Conservation (phyloP, 2,888 invertebrate species). For the Teleogryllus oceanicus region DNA sequence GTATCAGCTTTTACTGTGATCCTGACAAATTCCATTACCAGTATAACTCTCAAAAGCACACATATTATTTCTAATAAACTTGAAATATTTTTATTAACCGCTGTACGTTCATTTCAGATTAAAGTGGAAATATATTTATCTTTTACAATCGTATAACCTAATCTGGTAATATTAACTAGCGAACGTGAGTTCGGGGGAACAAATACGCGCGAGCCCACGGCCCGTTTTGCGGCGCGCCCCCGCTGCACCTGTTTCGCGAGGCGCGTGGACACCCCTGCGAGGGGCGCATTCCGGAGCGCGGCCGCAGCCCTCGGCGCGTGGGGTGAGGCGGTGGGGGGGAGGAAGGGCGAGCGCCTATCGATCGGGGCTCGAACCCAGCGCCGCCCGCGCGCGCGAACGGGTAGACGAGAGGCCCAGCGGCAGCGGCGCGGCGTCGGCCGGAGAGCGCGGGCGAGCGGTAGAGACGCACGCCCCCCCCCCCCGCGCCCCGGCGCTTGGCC, state of each 20-base stretch:
- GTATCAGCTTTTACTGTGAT: too few species aligned
- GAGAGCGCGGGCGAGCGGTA: not conserved
- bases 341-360: not conserved
- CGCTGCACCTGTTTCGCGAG: not conserved
- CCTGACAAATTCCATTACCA: too few species aligned
- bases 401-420: not conserved
- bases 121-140: too few species aligned
- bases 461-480: not conserved
- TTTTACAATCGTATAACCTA: too few species aligned
- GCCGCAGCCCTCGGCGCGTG: not conserved
- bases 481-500: not conserved
- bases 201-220: too few species aligned
- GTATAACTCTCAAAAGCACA: too few species aligned
- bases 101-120: too few species aligned
- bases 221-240: too few species aligned
- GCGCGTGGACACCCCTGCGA: not conserved
- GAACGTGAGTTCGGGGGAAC: too few species aligned
- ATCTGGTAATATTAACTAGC: too few species aligned
- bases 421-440: not conserved
- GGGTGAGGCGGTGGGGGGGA: not conserved
- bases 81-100: too few species aligned
- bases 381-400: not conserved
- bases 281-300: slow-evolving; percentile 12
- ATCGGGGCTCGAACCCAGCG: slow-evolving; percentile 10
- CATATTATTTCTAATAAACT: too few species aligned